Conservation (phyloP, 2,888 invertebrate genomes). For the Rhorus exstirpatorius region DNA sequence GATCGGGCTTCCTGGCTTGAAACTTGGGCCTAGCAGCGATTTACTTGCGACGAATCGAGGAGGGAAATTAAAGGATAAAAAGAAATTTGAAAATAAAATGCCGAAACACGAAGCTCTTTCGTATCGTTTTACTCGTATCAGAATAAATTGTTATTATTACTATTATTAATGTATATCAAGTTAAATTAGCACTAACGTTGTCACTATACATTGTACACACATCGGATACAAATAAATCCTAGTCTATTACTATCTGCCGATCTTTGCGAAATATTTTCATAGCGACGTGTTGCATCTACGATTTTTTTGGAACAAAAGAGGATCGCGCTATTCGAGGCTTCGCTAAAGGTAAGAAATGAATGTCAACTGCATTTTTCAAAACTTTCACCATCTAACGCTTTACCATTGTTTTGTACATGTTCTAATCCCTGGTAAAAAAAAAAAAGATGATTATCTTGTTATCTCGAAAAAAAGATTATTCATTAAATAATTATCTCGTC, state of each 20-base stretch:
- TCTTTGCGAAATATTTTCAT: constrained; percentile 19
- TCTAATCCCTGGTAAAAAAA: no score
- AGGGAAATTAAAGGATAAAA: no score
- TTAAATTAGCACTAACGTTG: constrained; percentile 81
- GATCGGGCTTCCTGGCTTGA: constrained; percentile 52
- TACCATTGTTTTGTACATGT: no score
- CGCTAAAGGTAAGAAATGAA: no score
- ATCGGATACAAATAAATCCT: constrained; percentile 82
- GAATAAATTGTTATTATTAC: constrained; percentile 55
- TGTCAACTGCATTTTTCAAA: no score
- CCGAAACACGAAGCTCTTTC: constrained; percentile 65
- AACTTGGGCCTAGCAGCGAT: constrained; percentile 29
- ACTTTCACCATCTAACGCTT: no score
- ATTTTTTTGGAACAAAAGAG: no score
- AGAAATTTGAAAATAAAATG: constrained; percentile 55
- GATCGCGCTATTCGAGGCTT: no score
- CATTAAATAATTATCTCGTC: no score
- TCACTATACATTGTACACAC: constrained; percentile 83
- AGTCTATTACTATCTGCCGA: constrained; percentile 77
- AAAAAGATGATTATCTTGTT: no score
- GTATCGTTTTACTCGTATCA: constrained; percentile 73
- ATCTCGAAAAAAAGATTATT: no score
- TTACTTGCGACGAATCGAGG: neutral
- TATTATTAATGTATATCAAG: constrained; percentile 74
- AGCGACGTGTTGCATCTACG: no score